Evolutionary conservation across 2,113 vertebrate species (phyloP).

Genomic region (Nibea albiflora): DNA sequence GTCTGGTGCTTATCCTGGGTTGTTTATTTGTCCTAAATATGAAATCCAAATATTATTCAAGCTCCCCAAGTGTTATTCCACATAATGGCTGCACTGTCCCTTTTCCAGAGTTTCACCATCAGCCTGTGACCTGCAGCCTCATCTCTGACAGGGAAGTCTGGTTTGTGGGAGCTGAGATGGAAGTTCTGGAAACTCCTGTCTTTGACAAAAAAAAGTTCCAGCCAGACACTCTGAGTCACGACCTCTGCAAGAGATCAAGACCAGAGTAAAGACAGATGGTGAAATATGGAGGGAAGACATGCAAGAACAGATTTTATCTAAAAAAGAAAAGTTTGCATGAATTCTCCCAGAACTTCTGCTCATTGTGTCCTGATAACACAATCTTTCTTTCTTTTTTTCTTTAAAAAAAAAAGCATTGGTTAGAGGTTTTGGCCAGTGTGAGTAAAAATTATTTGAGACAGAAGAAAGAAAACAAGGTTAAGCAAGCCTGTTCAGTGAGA

Average conservation of each 20-base stretch:
- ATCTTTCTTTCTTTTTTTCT: too few relatives aligned
- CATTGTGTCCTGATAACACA: slow-evolving; percentile 6
- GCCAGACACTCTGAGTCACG: slow-evolving; percentile 2
- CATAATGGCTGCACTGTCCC: neutral
- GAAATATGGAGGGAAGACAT: slow-evolving; percentile 30
- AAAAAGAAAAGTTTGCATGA: neutral
- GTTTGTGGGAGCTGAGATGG: slow-evolving; percentile 15
- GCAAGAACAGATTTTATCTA: slow-evolving; percentile 15
- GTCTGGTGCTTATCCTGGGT: neutral
- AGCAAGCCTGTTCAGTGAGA: neutral
- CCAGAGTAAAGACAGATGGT: slow-evolving; percentile 12
- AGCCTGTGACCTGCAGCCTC: neutral
- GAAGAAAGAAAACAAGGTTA: neutral
- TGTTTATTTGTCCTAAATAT: slow-evolving; percentile 7
- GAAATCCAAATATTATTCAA: slow-evolving; percentile 24
- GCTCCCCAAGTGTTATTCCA: neutral
- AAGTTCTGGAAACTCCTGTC: slow-evolving; percentile 14
- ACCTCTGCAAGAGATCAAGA: slow-evolving; percentile 13
- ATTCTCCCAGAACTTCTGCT: neutral
- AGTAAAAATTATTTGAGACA: neutral
- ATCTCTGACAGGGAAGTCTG: slow-evolving; percentile 6
- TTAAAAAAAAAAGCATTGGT: too few relatives aligned
- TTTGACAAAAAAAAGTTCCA: neutral
- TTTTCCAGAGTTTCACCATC: neutral
- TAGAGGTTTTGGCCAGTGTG: neutral